These are phyloP conservation scores for Apeltes quadracus DNA, from an alignment of 2,113 vertebrate genomes.

Conservation along the genomic window DNA sequence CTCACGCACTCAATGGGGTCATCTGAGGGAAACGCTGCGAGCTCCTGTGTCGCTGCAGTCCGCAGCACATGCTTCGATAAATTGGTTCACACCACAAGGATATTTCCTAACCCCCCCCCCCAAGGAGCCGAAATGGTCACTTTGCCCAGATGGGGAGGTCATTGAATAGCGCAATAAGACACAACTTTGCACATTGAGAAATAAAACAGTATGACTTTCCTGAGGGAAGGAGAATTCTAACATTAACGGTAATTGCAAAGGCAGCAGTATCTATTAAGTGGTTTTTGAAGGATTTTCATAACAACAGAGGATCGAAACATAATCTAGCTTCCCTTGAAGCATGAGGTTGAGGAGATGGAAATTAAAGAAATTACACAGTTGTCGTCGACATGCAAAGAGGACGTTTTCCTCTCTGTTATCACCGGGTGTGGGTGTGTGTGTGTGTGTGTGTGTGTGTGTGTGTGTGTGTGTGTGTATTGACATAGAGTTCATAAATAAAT, in stretches of 20 bases:
- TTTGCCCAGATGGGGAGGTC: constrained; percentile 11
- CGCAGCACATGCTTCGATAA: neutral
- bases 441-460: constrained; percentile 12
- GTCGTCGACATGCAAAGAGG: constrained; percentile 20
- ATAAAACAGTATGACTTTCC: neutral
- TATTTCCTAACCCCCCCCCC: constrained; percentile 22
- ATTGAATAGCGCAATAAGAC: constrained; percentile 1
- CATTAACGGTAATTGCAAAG: neutral
- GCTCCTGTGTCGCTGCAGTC: neutral
- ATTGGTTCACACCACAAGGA: neutral
- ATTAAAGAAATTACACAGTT: constrained; percentile 21
- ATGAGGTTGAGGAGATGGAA: neutral
- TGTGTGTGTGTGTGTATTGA: constrained; percentile 11
- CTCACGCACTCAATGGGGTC: neutral
- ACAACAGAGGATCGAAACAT: constrained; percentile 1
- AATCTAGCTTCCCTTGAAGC: constrained; percentile 13
- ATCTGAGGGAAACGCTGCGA: neutral
- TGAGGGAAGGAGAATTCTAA: neutral
- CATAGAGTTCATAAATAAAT: neutral
- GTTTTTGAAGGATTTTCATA: constrained; percentile 25
- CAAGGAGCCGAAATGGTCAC: neutral
- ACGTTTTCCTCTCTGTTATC: constrained; percentile 27
- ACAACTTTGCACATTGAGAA: neutral
- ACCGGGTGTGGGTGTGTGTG: constrained; percentile 11
- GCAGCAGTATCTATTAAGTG: constrained; percentile 11